These are phyloP conservation scores for Lydus trimaculatus DNA, from an alignment of 2,888 invertebrate species.

Conservation along the genomic window DNA sequence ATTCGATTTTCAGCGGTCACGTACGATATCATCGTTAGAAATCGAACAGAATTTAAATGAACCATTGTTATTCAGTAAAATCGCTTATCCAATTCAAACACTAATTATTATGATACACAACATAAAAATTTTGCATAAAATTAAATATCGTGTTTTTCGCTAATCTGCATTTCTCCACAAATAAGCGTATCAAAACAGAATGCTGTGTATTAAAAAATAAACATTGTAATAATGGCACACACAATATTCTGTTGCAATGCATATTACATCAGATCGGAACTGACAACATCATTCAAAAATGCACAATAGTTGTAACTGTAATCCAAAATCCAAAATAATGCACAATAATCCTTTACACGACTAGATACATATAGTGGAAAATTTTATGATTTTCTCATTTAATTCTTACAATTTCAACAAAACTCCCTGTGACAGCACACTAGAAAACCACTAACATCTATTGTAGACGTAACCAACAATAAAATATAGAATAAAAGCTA, in stretches of 20 bases:
- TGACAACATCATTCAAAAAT: slow-evolving; percentile 1
- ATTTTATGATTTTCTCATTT: neutral
- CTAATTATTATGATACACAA: neutral
- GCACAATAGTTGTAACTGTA: neutral
- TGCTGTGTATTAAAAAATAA: too few relatives aligned
- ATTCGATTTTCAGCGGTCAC: neutral
- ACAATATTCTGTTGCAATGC: neutral
- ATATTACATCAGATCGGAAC: neutral
- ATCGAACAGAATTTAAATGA: neutral
- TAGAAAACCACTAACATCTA: too few relatives aligned
- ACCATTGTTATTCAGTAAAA: neutral
- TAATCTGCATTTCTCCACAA: too few relatives aligned
- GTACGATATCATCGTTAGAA: too few relatives aligned
- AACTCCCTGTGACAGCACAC: too few relatives aligned
- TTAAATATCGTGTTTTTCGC: neutral
- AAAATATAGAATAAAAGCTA: too few relatives aligned
- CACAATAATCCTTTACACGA: neutral
- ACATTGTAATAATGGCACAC: neutral
- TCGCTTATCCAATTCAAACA: neutral
- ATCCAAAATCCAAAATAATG: too few relatives aligned
- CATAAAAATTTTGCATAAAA: neutral
- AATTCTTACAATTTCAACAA: neutral
- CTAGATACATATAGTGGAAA: neutral
- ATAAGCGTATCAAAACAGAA: too few relatives aligned
- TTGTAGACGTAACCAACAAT: too few relatives aligned